A percentile compares a stretch with the other conserved stretches of the same genome.
Conservation (phyloP, 2,888 invertebrate species). For the Phyllotreta cruciferae region DNA sequence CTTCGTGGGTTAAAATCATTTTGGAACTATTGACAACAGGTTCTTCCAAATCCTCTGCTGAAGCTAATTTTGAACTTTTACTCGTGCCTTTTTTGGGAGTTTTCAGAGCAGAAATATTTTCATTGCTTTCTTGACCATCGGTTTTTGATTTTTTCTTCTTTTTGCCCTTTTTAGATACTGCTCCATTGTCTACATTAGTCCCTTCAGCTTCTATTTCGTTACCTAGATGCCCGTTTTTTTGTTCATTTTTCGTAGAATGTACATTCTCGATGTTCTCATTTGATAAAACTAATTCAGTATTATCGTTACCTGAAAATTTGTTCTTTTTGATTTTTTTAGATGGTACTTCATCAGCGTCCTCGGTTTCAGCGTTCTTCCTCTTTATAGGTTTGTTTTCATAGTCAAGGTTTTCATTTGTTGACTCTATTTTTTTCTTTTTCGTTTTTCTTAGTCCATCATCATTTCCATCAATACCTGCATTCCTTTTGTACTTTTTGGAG, state of each 20-base stretch:
- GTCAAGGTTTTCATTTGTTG: slow-evolving; percentile 15
- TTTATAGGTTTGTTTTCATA: slow-evolving; percentile 19
- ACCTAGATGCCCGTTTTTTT: slow-evolving; percentile 2
- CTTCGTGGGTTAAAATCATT: slow-evolving; percentile 25
- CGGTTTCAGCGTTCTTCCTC: slow-evolving; percentile 7
- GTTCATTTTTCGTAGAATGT: slow-evolving; percentile 20
- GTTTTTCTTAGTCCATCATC: slow-evolving; percentile 14
- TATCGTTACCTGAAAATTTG: slow-evolving; percentile 3
- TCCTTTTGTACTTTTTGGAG: slow-evolving; percentile 22
- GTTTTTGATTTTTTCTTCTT: slow-evolving; percentile 1
- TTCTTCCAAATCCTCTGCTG: not conserved
- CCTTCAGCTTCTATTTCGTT: not conserved
- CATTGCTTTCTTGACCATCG: not conserved
- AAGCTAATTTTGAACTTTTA: not conserved
- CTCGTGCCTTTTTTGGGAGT: not conserved
- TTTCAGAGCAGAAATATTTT: slow-evolving; percentile 3
- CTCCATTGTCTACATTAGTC: not conserved
- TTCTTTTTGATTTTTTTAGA: slow-evolving; percentile 15
- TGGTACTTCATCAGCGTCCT: not conserved
- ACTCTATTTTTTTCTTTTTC: slow-evolving; percentile 17
- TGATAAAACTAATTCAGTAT: slow-evolving; percentile 4
- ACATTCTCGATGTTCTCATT: slow-evolving; percentile 14
- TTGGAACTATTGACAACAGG: slow-evolving; percentile 17
- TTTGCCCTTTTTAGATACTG: not conserved
- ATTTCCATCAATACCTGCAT: slow-evolving; percentile 5